Conservation (phyloP, 92 coral and sea anemone species). For the Palythoa caribaeorum region DNA sequence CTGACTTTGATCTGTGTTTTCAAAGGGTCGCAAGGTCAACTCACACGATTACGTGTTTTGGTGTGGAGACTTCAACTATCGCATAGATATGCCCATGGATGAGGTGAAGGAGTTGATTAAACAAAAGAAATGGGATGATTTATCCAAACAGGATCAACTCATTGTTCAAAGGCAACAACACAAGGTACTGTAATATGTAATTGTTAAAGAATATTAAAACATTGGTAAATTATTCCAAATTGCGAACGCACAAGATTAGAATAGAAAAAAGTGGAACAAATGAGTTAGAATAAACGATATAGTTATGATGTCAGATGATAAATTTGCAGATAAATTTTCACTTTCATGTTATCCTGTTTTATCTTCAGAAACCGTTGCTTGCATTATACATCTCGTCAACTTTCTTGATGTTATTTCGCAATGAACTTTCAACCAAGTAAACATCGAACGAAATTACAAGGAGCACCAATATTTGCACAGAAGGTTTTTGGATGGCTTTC, state of each 20-base stretch:
- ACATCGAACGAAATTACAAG: too few species aligned
- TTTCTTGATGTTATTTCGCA: too few species aligned
- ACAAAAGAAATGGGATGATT: conserved; percentile 85
- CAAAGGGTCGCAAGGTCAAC: conserved; percentile 85
- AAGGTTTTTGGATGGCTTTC: too few species aligned
- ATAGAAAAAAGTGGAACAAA: too few species aligned
- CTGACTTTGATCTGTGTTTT: conserved; percentile 6
- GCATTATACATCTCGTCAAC: too few species aligned
- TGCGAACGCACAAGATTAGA: neutral
- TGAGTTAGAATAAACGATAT: too few species aligned
- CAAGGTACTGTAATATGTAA: conserved; percentile 58
- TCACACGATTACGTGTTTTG: conserved; percentile 99
- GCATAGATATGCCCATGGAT: conserved; percentile 91
- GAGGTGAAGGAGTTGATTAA: conserved; percentile 89
- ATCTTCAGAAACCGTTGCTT: too few species aligned
- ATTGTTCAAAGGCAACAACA: conserved; percentile 76
- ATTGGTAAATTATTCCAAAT: neutral
- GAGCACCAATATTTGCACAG: too few species aligned
- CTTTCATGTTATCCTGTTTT: too few species aligned
- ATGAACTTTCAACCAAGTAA: too few species aligned
- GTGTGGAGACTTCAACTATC: conserved; percentile 99
- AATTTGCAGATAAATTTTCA: too few species aligned
- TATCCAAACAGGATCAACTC: conserved; percentile 85
- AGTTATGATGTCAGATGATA: too few species aligned
- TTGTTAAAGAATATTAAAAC: neutral